These are phyloP conservation scores for Dryobotodes eremita DNA, from an alignment of 2,888 invertebrate genomes.

Conservation along the genomic window DNA sequence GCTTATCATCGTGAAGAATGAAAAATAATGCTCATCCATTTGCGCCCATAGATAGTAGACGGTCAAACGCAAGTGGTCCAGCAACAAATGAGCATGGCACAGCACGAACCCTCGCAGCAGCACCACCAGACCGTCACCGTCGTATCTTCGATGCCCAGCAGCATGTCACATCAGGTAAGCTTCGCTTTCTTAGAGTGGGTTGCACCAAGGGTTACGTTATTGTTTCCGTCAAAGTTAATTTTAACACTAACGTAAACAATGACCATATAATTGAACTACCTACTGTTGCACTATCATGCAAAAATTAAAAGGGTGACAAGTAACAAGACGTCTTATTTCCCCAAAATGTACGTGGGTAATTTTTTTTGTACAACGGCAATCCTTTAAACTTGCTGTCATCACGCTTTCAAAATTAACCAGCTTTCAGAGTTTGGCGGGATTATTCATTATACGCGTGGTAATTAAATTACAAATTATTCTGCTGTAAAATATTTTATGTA, in stretches of 20 bases:
- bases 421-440: not conserved
- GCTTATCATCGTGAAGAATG: not conserved
- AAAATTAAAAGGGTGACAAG: not conserved
- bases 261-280: not conserved
- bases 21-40: constrained; percentile 14
- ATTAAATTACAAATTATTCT: not conserved
- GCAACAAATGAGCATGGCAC: constrained; percentile 87
- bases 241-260: not conserved
- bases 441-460: not conserved
- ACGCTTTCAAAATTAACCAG: not conserved
- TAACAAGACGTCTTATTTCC: not conserved
- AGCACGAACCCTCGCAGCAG: constrained; percentile 88
- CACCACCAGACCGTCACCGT: constrained; percentile 89
- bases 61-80: constrained; percentile 85
- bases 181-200: not conserved
- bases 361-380: not conserved
- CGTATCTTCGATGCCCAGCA: constrained; percentile 88
- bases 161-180: constrained; percentile 86
- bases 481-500: too few species aligned
- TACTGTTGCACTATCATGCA: not conserved
- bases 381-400: not conserved
- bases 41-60: constrained; percentile 80
- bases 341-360: not conserved
- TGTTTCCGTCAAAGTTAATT: not conserved
- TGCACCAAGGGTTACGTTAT: not conserved